phyloP scores from a whole-genome alignment of 2,797 vertebrate genomes.

The Gastrophryne carolinensis region DNA sequence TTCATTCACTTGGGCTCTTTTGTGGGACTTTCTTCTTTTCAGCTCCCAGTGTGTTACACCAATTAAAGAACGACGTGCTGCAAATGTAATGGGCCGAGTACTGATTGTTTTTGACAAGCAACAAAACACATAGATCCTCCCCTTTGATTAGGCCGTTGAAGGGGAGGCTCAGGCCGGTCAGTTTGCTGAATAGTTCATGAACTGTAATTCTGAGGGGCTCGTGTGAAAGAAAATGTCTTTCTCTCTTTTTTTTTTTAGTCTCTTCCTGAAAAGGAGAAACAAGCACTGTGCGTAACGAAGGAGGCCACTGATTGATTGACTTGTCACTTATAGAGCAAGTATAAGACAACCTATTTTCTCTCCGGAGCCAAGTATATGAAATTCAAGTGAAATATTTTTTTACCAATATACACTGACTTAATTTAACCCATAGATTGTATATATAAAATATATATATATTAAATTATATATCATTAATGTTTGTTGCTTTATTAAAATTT shows the following conservation, averaged over 20 bases:
- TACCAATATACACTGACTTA: no score
- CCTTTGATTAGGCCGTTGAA: slow-evolving; percentile 97
- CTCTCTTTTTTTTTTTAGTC: slow-evolving; percentile 35
- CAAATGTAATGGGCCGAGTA: slow-evolving; percentile 96
- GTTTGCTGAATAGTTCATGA: slow-evolving; percentile 87
- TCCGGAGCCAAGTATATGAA: slow-evolving; percentile 59
- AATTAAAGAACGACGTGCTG: slow-evolving; percentile 97
- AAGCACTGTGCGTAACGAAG: slow-evolving; percentile 64
- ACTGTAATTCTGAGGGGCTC: slow-evolving; percentile 83
- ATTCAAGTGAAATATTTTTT: no score
- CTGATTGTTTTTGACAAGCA: slow-evolving; percentile 99
- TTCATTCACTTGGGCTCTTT: slow-evolving; percentile 82
- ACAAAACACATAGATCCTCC: slow-evolving; percentile 99
- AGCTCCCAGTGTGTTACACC: slow-evolving; percentile 88
- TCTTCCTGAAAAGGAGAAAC: slow-evolving; percentile 59
- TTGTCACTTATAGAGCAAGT: slow-evolving; percentile 62
- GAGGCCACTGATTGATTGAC: slow-evolving; percentile 57
- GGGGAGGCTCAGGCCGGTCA: slow-evolving; percentile 88
- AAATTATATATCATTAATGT: no score
- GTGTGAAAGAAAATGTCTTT: slow-evolving; percentile 77
- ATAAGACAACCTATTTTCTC: slow-evolving; percentile 60
- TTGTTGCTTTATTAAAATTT: no score
- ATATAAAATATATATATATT: no score
- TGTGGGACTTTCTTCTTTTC: slow-evolving; percentile 82
- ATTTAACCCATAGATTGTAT: no score